Base-by-base conservation (phyloP, 2,113 vertebrate species). In the Laticauda laticaudata region DNA sequence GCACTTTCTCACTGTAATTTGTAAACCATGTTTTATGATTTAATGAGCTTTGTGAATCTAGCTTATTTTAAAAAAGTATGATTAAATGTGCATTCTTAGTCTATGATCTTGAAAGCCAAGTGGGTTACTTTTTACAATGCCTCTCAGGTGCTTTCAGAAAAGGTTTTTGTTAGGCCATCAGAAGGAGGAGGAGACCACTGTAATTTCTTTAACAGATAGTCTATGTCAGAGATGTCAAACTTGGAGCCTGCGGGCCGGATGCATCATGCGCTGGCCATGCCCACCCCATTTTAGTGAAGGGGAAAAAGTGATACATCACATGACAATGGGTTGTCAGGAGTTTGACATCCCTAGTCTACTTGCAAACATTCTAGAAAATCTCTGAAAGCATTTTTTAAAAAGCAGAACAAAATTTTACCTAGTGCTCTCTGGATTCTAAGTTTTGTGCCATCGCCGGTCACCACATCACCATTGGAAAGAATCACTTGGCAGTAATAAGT, bases 381-480 rank as follows among this genome's bases (percentile, higher is more conserved):
- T 81, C 34, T 81, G 75, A 81, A 81, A 39, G 18, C 34, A 43
- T 81, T 75, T 90, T 4, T 93, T 90, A 2, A 93, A 53, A 90
- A 18, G 23, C 34, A 92, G 57, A 94, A 87, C 4, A 51, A 92
- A 93, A 45, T 24, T 91, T 96, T 97, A 97, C 97, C 96, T n/a
- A 95, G 92, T 90, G 94, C 92, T n/a, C 95, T 96, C 43, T 93
- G 96, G 93, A 97, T 96, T 92, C 96, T 96, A 94, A 97, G 97
- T 91, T 97, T 97, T 92, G 97, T 97, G 59, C 97, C 97, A 5
- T 92, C 92, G 53, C 97, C 97, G 18, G 92, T 96, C 89, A 96
- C 93, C 88, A 91, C 54, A 9, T 92, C 95, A 57, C 96, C 95
- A 0, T 93, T 89, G 0, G 91, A 93, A 94, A 96, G 90, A 1